Percentiles rank a stretch among this genome's conserved stretches.
Conservation (phyloP, 2,888 invertebrate genomes). For the Melanostoma scalare region DNA sequence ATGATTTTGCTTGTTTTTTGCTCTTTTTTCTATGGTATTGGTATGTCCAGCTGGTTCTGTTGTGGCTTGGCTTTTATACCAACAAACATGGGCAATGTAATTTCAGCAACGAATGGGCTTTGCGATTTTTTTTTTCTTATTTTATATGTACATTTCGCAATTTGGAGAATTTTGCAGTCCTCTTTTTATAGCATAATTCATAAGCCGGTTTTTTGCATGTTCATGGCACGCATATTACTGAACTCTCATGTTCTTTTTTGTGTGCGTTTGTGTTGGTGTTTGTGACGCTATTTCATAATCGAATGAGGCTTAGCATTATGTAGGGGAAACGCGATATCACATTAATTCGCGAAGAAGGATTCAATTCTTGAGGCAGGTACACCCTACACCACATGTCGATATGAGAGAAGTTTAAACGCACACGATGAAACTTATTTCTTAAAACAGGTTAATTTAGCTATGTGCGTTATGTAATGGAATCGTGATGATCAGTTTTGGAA, state of each 20-base stretch:
- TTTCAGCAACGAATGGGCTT: neutral
- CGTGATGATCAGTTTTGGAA: neutral
- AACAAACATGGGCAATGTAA: neutral
- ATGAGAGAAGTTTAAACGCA: neutral
- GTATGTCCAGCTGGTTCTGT: slow-evolving; percentile 19
- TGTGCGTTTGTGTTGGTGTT: neutral
- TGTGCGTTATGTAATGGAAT: neutral
- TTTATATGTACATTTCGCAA: neutral
- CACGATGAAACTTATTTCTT: neutral
- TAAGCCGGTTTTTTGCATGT: slow-evolving; percentile 12
- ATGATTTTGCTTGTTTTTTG: slow-evolving; percentile 14
- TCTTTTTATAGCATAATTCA: slow-evolving; percentile 12
- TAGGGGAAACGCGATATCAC: neutral
- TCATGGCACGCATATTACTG: neutral
- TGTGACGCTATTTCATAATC: slow-evolving; percentile 25
- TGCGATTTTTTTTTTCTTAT: neutral
- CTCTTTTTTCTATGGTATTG: neutral
- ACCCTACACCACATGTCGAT: neutral
- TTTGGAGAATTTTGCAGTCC: slow-evolving; percentile 19
- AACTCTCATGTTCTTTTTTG: neutral
- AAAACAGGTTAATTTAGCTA: slow-evolving; percentile 16
- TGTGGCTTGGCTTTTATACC: neutral
- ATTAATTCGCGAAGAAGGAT: neutral
- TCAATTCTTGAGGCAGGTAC: slow-evolving; percentile 41
- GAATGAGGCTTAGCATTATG: slow-evolving; percentile 3